Evolutionary conservation across 2,797 vertebrate genomes (phyloP), one percentile per base, ranked within the genome.

Genomic region (Craterocephalus amniculus): DNA sequence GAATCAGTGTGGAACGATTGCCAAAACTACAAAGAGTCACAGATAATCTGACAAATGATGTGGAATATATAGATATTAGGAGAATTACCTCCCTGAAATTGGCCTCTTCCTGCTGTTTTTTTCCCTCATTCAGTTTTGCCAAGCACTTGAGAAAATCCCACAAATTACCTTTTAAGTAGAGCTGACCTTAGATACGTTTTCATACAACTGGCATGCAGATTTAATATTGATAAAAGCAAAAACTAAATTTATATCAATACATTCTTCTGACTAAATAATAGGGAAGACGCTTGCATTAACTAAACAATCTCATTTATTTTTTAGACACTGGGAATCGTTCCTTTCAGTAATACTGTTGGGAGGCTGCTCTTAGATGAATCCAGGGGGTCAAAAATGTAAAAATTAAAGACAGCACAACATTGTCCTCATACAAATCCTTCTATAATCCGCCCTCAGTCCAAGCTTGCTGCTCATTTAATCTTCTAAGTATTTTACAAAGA

Each of bases 371-470:
- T 31, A 10, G 11, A 24, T 43, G 13, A 57, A 32, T 24, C 18
- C 12, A 11, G n/a, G 9, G 8, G 51, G 34, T 20, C 16, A 31
- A 56, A 56, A 14, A 40, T n/a, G 10, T 26, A 26, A 11, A 51
- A 51, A 51, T 43, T 5, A 20, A 43, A 14, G 20, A 43, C 18
- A 45, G 22, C n/a, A 26, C 48, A 51, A n/a, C 43, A 26, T 16
- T 27, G 48, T 65, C 40, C 38, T 48, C 24, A 51, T 49, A 36
- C 55, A 40, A 5, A 63, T 70, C 4, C 16, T 64, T n/a, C 57
- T 32, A 52, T 57, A 55, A 70, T 65, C 43, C 70, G 18, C n/a
- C 18, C 27, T 51, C 36, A n/a, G 51, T 70, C 63, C 27, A 27
- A 35, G 40, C 43, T 31, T 31, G 24, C 20, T 66, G 58, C 63